These are phyloP conservation scores for Acrobeloides nanus DNA, from an alignment of 2,888 invertebrate species.

Conservation along the genomic window DNA sequence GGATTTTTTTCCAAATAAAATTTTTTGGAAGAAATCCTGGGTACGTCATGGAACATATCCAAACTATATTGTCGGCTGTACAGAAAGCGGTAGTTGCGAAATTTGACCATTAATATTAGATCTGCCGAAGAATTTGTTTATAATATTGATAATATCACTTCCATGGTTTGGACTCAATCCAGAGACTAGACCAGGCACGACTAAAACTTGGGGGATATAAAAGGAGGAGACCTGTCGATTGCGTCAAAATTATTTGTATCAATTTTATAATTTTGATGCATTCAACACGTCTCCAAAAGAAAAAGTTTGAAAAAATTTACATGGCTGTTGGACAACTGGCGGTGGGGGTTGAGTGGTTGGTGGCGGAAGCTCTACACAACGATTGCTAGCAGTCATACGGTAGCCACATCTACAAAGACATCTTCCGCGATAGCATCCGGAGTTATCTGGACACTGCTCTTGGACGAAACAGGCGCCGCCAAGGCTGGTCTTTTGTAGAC, in stretches of 20 bases:
- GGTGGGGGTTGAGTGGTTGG: constrained; percentile 43
- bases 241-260: too few species aligned
- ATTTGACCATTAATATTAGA: not conserved
- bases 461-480: constrained; percentile 52
- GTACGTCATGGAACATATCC: too few species aligned
- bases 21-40: too few species aligned
- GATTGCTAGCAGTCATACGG: constrained; percentile 27
- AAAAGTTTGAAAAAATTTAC: constrained; percentile 12
- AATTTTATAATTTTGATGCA: too few species aligned
- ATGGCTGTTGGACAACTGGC: constrained; percentile 14
- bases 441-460: constrained; percentile 48
- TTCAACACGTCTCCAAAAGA: too few species aligned
- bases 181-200: too few species aligned
- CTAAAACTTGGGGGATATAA: too few species aligned
- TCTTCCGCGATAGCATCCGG: constrained; percentile 50
- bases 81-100: too few species aligned
- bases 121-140: not conserved
- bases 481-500: constrained; percentile 33
- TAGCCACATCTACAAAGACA: constrained; percentile 50
- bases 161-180: not conserved
- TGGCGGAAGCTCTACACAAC: constrained; percentile 40
- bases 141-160: not conserved
- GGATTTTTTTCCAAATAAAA: too few species aligned
- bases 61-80: too few species aligned
- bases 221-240: too few species aligned